Conservation (phyloP, 2,797 vertebrate genomes). For the Arctocebus calabarensis region DNA sequence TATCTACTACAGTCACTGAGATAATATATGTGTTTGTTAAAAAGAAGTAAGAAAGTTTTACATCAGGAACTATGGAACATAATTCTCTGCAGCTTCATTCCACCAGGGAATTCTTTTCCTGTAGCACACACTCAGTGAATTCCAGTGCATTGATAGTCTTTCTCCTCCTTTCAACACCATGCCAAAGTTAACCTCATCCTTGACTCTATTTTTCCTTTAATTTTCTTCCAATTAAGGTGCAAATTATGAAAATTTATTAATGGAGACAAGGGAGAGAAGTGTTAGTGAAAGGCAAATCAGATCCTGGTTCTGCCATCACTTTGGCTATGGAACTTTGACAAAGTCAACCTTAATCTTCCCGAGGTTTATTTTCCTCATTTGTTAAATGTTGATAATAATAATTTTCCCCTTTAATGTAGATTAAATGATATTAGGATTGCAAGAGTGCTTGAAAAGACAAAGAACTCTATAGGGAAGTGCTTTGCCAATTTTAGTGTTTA, state of each 20-base stretch:
- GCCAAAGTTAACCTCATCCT: neutral
- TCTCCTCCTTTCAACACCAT: neutral
- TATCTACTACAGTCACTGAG: neutral
- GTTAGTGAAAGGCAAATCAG: neutral
- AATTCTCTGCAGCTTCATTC: neutral
- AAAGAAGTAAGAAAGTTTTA: neutral
- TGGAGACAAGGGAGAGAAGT: neutral
- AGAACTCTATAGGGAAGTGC: neutral
- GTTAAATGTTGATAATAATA: neutral
- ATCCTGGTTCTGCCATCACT: neutral
- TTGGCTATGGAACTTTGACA: neutral
- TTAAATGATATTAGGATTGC: neutral
- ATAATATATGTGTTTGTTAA: neutral
- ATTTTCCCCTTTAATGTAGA: neutral
- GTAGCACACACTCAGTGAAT: neutral
- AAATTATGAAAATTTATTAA: neutral
- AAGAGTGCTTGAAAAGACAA: conserved; percentile 15
- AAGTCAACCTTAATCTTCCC: neutral
- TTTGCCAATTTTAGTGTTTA: neutral
- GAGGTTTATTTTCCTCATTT: neutral
- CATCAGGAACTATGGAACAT: neutral
- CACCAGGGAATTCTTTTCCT: neutral
- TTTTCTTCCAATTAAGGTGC: neutral
- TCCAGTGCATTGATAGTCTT: neutral
- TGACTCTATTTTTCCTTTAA: neutral